These are phyloP conservation scores for Microtus ochrogaster DNA, from an alignment of 2,113 vertebrate species.

Conservation along the genomic window DNA sequence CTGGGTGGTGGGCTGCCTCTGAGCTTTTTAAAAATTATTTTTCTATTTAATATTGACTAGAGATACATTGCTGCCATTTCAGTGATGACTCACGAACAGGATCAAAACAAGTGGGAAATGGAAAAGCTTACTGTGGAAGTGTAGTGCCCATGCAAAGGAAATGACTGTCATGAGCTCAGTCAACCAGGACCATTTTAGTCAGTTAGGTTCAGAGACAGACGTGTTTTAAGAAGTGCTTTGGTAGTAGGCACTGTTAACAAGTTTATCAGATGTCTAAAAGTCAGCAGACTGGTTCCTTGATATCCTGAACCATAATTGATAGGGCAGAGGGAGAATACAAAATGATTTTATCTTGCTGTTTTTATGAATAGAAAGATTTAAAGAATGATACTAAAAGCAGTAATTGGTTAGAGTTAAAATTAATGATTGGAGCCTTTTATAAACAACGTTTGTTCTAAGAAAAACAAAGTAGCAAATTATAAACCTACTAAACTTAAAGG, in stretches of 20 bases:
- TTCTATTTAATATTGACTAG: neutral
- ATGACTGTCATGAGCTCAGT: neutral
- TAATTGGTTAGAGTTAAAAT: neutral
- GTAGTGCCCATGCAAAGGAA: neutral
- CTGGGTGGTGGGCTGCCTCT: neutral
- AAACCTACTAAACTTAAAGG: neutral
- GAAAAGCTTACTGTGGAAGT: neutral
- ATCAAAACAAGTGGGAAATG: neutral
- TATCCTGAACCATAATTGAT: neutral
- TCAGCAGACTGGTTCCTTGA: neutral
- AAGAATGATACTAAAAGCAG: neutral
- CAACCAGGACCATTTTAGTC: neutral
- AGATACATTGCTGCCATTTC: neutral
- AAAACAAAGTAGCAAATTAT: constrained; percentile 10
- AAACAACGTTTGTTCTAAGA: constrained; percentile 5
- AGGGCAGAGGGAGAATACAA: neutral
- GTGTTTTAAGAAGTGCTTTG: neutral
- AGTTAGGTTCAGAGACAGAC: neutral
- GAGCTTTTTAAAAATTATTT: neutral
- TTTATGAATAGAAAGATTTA: neutral
- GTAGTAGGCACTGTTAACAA: neutral
- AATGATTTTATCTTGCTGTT: neutral
- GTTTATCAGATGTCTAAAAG: neutral
- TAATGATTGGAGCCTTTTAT: neutral
- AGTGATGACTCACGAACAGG: neutral